Conservation (phyloP, 1,140 invertebrate genomes). For the Potamilus streckersoni region DNA sequence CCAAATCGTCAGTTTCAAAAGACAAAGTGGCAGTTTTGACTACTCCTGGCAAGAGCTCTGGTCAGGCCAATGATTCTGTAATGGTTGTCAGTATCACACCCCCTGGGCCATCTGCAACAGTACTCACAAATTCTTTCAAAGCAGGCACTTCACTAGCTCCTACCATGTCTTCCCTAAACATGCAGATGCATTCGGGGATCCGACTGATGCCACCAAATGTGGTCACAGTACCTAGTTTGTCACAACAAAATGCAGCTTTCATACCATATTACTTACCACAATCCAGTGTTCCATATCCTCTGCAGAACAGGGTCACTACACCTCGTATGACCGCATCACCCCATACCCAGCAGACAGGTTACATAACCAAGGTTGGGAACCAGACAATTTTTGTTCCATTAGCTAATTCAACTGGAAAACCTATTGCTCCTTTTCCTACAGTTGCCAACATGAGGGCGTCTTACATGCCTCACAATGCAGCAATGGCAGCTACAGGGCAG, state of each 20-base stretch:
- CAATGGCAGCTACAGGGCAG: slow-evolving; percentile 19
- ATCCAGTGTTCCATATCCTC: background rate
- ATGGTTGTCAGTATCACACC: background rate
- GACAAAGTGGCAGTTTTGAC: too few species aligned
- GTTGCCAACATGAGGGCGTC: too few species aligned
- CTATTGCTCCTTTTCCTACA: background rate
- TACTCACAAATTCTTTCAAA: background rate
- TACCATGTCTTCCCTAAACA: background rate
- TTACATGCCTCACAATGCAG: slow-evolving; percentile 10
- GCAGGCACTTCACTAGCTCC: background rate
- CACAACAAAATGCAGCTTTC: background rate
- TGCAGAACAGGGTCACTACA: background rate
- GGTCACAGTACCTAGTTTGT: background rate
- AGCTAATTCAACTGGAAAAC: background rate
- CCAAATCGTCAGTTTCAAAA: too few species aligned
- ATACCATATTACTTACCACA: background rate
- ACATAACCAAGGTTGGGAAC: slow-evolving; percentile 25
- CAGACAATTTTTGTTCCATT: slow-evolving; percentile 29
- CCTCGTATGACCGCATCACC: slow-evolving; percentile 5
- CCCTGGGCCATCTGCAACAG: background rate
- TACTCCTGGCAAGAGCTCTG: background rate
- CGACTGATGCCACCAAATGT: background rate
- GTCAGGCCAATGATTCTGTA: background rate
- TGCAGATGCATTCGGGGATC: background rate
- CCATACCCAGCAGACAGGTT: slow-evolving; percentile 29